Conservation (phyloP, 2,797 vertebrate genomes). For the Diceros bicornis region DNA sequence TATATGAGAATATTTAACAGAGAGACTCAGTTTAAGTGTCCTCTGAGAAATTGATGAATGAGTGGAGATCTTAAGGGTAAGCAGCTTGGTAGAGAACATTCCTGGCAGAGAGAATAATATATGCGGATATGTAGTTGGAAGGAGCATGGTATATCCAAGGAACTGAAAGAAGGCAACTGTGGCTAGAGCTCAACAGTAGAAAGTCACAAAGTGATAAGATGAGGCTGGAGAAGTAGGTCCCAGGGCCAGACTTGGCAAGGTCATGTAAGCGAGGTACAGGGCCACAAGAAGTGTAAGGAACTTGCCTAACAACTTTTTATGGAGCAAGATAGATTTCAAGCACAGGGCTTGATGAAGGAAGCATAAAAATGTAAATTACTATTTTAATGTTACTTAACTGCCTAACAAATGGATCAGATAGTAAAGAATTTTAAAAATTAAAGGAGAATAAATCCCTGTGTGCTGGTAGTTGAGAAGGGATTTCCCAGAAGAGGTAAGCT, state of each 20-base stretch:
- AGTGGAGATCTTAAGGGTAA: not conserved
- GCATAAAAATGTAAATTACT: not conserved
- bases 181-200: not conserved
- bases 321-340: not conserved
- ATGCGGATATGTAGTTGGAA: not conserved
- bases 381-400: not conserved
- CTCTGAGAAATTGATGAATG: not conserved
- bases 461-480: not conserved
- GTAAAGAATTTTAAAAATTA: slow-evolving; percentile 17
- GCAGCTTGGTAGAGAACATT: not conserved
- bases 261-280: not conserved
- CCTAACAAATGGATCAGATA: not conserved
- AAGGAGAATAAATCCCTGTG: not conserved
- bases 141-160: not conserved
- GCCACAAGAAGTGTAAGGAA: not conserved
- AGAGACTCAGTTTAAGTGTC: slow-evolving; percentile 21
- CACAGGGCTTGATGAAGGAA: not conserved
- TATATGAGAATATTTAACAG: not conserved
- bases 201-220: not conserved
- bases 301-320: not conserved
- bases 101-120: not conserved
- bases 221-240: not conserved
- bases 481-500: not conserved
- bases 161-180: not conserved
- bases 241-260: not conserved